Evolutionary conservation across 2,113 vertebrate species (phyloP).

Genomic region (Chrysochloris asiatica): DNA sequence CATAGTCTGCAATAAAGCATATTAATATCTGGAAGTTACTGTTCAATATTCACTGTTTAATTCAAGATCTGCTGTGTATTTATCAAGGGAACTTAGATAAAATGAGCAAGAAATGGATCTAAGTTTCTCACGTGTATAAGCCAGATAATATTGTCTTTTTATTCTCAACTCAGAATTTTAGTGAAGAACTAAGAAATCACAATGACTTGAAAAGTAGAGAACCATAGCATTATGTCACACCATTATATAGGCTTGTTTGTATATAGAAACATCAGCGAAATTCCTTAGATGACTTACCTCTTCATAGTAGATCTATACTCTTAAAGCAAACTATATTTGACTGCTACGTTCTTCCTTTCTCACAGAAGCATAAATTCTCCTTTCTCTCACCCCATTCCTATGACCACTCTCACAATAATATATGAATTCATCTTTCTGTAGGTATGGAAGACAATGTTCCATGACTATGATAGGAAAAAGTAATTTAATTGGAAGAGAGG

Average conservation of each 20-base stretch:
- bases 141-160: neutral
- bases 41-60: neutral
- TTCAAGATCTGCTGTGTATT: neutral
- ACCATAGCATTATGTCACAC: neutral
- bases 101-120: neutral
- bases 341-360: neutral
- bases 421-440: neutral
- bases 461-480: neutral
- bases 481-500: neutral
- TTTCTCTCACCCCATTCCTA: rapidly evolving
- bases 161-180: neutral
- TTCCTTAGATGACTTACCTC: neutral
- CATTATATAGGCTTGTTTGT: neutral
- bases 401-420: neutral
- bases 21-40: neutral
- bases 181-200: neutral
- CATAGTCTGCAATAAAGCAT: neutral
- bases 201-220: neutral
- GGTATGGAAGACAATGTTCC: neutral
- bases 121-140: neutral
- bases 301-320: neutral
- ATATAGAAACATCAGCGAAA: neutral
- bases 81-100: neutral
- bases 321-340: neutral
- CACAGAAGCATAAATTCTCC: neutral